These are phyloP conservation scores for Apeira syringaria DNA, from an alignment of 2,888 invertebrate genomes.

Conservation along the genomic window DNA sequence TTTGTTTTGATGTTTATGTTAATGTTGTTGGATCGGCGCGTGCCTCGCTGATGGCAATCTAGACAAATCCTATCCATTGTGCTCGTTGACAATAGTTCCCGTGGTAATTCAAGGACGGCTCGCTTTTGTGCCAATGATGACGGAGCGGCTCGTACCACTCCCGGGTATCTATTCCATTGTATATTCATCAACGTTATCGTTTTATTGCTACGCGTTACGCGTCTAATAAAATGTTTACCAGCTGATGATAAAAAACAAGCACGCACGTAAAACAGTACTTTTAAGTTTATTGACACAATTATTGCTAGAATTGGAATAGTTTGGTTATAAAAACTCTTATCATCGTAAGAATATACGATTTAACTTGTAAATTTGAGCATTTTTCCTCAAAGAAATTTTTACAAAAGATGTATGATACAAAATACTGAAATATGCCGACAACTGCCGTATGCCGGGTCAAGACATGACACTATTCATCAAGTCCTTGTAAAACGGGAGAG, in stretches of 20 bases:
- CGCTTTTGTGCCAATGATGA: constrained; percentile 58
- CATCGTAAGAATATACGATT: constrained; percentile 1
- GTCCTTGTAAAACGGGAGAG: constrained; percentile 45
- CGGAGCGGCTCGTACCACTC: constrained; percentile 41
- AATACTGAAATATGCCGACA: constrained; percentile 4
- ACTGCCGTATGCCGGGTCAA: constrained; percentile 4
- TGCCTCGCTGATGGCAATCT: constrained; percentile 58
- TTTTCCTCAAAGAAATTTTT: constrained; percentile 8
- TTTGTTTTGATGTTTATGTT: constrained; percentile 39
- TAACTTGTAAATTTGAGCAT: neutral
- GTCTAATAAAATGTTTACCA: constrained; percentile 31
- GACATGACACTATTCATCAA: constrained; percentile 50
- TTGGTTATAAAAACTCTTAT: constrained; percentile 4
- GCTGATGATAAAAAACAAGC: constrained; percentile 6
- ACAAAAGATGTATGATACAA: constrained; percentile 25
- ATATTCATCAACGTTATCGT: constrained; percentile 16
- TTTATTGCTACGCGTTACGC: constrained; percentile 11
- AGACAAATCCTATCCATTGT: constrained; percentile 74
- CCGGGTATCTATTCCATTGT: constrained; percentile 27
- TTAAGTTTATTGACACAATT: constrained; percentile 7
- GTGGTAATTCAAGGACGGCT: constrained; percentile 76
- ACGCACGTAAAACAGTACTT: constrained; percentile 10
- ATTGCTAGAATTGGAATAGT: constrained; percentile 3
- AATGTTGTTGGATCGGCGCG: constrained; percentile 53
- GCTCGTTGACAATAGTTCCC: constrained; percentile 71